phyloP scores from a whole-genome alignment of 2,888 invertebrate genomes.

The Portevinia maculata region DNA sequence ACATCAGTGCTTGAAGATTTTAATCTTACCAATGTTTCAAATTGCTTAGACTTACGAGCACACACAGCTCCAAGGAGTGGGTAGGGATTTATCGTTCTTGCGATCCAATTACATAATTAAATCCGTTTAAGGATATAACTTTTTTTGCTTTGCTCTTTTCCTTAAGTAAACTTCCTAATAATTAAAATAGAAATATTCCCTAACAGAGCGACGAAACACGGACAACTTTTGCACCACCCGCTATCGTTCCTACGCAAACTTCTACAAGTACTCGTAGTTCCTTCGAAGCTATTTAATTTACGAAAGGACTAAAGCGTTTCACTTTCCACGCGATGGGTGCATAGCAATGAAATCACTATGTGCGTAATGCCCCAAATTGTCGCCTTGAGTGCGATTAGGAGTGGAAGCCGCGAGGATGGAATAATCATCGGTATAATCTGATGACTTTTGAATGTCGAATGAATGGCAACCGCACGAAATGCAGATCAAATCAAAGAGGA shows the following conservation, averaged over 20 bases:
- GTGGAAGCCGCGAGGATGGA: neutral
- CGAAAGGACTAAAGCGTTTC: slow-evolving; percentile 43
- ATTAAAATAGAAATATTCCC: slow-evolving; percentile 46
- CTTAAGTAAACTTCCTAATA: slow-evolving; percentile 33
- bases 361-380: slow-evolving; percentile 56
- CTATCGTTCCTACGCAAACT: slow-evolving; percentile 8
- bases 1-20: slow-evolving; percentile 27
- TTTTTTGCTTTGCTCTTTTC: slow-evolving; percentile 7
- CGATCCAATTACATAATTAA: slow-evolving; percentile 81
- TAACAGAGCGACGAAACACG: slow-evolving; percentile 11
- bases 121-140: slow-evolving; percentile 77
- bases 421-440: slow-evolving; percentile 21
- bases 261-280: slow-evolving; percentile 6
- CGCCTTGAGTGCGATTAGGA: slow-evolving; percentile 18
- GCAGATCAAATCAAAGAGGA: slow-evolving; percentile 42
- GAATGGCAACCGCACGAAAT: slow-evolving; percentile 45
- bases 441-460: slow-evolving; percentile 29
- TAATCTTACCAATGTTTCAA: slow-evolving; percentile 56
- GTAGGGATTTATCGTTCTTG: slow-evolving; percentile 37
- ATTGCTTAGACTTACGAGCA: slow-evolving; percentile 41
- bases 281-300: slow-evolving; percentile 55
- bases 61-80: too few relatives aligned
- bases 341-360: slow-evolving; percentile 28
- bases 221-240: slow-evolving; percentile 18
- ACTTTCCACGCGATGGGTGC: slow-evolving; percentile 33